phyloP scores from a whole-genome alignment of 1,140 invertebrate species.

The Drosophila yakuba region DNA sequence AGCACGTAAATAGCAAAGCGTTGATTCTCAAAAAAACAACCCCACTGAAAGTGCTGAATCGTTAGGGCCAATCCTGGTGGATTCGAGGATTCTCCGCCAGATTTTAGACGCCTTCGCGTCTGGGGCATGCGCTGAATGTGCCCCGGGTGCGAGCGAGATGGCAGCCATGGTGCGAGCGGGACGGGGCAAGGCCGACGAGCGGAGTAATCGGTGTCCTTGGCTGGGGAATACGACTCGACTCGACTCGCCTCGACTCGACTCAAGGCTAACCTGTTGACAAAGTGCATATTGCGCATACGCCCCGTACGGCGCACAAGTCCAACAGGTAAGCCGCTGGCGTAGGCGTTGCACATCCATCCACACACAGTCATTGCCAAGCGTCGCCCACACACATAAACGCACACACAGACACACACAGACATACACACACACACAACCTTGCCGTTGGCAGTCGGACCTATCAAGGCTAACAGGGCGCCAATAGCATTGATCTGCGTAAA shows the following conservation, averaged over 20 bases:
- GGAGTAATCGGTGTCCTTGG: conserved; percentile 5
- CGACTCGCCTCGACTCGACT: background rate
- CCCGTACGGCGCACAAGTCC: conserved; percentile 38
- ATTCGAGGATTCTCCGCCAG: conserved; percentile 8
- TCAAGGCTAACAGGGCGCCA: conserved; percentile 12
- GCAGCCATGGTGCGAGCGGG: background rate
- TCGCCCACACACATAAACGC: no score
- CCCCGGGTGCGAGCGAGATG: conserved; percentile 1
- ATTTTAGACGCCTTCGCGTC: conserved; percentile 37
- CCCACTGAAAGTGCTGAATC: conserved; percentile 44
- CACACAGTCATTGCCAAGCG: background rate
- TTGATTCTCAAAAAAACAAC: background rate
- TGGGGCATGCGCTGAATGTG: conserved; percentile 69
- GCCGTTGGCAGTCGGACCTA: background rate
- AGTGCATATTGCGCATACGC: conserved; percentile 77
- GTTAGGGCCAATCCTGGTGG: conserved; percentile 27
- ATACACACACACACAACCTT: background rate
- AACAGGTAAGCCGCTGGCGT: conserved; percentile 68
- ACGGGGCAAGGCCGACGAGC: background rate
- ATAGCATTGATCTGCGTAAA: conserved; percentile 17
- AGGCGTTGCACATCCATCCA: conserved; percentile 38
- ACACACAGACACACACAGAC: no score
- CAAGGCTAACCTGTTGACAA: conserved; percentile 76
- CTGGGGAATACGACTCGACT: conserved; percentile 14
- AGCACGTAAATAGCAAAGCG: no score